phyloP scores from a whole-genome alignment of 2,113 vertebrate species.

The Maccullochella peelii region DNA sequence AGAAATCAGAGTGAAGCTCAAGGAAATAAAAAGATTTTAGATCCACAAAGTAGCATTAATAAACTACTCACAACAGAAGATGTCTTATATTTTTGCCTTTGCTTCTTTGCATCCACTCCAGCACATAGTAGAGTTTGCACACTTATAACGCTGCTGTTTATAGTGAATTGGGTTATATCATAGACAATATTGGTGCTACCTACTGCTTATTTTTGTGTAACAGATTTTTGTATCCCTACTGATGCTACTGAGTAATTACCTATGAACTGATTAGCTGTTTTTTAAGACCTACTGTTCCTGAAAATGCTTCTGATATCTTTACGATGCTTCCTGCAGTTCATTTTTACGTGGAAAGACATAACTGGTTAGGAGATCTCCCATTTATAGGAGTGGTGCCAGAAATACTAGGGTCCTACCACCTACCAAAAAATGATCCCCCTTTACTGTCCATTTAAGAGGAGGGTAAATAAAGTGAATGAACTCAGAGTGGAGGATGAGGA shows the following conservation, averaged over 20 bases:
- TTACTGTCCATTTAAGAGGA: not conserved
- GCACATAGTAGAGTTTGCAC: not conserved
- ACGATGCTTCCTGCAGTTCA: not conserved
- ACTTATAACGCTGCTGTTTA: not conserved
- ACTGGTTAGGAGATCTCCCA: not conserved
- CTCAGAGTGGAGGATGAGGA: not conserved
- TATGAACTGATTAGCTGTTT: not conserved
- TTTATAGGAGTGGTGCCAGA: not conserved
- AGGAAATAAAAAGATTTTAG: not conserved
- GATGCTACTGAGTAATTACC: not conserved
- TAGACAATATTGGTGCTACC: not conserved
- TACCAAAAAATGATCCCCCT: not conserved
- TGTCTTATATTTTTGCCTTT: not conserved
- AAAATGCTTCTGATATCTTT: not conserved
- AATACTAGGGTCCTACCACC: not conserved
- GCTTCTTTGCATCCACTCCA: not conserved
- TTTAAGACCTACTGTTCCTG: not conserved
- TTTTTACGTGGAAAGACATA: not conserved
- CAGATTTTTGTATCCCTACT: not conserved
- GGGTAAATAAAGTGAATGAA: not conserved
- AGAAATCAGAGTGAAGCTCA: not conserved
- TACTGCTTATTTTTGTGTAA: not conserved
- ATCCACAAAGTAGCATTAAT: not conserved
- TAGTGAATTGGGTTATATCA: not conserved
- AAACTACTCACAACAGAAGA: not conserved